Conservation (phyloP, 2,888 invertebrate species). For the Sesamia inferens region DNA sequence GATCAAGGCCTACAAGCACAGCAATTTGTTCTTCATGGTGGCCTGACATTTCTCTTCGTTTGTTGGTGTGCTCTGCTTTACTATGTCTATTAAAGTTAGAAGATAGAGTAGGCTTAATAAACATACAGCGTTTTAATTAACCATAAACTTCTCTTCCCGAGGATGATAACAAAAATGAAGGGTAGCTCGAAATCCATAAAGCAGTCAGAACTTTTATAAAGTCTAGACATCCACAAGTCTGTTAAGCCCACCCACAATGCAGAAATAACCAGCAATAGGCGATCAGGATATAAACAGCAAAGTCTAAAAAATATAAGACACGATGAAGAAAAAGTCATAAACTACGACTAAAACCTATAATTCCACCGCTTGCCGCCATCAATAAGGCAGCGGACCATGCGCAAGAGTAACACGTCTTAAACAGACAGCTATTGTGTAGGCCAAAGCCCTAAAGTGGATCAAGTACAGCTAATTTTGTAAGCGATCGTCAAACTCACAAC, state of each 20-base stretch:
- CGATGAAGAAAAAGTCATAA: constrained; percentile 24
- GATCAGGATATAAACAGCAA: background rate
- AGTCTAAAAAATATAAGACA: background rate
- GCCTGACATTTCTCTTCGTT: constrained; percentile 1
- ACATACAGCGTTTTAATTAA: background rate
- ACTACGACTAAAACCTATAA: constrained; percentile 15
- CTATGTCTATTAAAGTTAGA: background rate
- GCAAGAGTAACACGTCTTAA: constrained; percentile 45
- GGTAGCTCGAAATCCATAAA: background rate
- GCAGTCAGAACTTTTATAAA: background rate
- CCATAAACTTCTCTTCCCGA: background rate
- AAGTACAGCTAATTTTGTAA: constrained; percentile 62
- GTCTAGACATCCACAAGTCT: background rate
- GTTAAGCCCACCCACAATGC: background rate
- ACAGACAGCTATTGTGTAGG: constrained; percentile 68
- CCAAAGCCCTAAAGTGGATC: constrained; percentile 63
- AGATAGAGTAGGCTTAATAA: background rate
- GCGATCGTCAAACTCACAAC: constrained; percentile 48
- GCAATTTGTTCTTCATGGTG: background rate
- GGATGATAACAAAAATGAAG: background rate
- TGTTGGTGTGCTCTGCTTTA: background rate
- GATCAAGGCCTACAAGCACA: constrained; percentile 22
- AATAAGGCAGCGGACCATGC: constrained; percentile 30
- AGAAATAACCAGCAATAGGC: background rate
- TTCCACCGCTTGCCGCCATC: constrained; percentile 37